These are phyloP conservation scores for Tenualosa ilisha DNA, from an alignment of 2,797 vertebrate species.

Conservation along the genomic window DNA sequence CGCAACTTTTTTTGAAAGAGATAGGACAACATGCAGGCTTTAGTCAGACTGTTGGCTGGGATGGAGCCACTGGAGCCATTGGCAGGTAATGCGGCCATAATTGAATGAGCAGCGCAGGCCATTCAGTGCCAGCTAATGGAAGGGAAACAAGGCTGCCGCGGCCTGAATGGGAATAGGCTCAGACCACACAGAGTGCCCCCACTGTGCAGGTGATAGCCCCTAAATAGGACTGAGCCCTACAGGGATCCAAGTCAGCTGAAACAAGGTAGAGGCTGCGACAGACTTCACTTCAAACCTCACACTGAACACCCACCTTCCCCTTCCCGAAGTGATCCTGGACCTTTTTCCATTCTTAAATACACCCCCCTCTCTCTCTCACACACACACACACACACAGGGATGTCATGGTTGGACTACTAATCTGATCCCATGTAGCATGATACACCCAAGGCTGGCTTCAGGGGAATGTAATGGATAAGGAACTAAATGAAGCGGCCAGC, in stretches of 20 bases:
- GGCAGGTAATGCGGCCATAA: slow-evolving; percentile 48
- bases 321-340: slow-evolving; percentile 35
- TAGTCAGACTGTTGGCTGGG: not conserved
- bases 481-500: not conserved
- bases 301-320: not conserved
- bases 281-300: slow-evolving; percentile 21
- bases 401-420: slow-evolving; percentile 37
- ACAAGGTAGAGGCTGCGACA: slow-evolving; percentile 26
- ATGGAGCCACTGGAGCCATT: slow-evolving; percentile 1
- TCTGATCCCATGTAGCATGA: slow-evolving; percentile 40
- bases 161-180: slow-evolving; percentile 51
- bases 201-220: slow-evolving; percentile 54
- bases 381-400: not conserved
- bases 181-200: slow-evolving; percentile 46
- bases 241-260: slow-evolving; percentile 33
- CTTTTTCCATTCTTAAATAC: not conserved
- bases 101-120: slow-evolving; percentile 44
- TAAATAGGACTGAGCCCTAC: slow-evolving; percentile 59
- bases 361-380: not conserved
- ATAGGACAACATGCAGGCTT: not conserved
- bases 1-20: not conserved
- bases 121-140: slow-evolving; percentile 48
- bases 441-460: slow-evolving; percentile 26
- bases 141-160: slow-evolving; percentile 50
- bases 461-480: slow-evolving; percentile 27